These are phyloP conservation scores for Clivina fossor DNA, from an alignment of 2,888 invertebrate species.

Conservation along the genomic window DNA sequence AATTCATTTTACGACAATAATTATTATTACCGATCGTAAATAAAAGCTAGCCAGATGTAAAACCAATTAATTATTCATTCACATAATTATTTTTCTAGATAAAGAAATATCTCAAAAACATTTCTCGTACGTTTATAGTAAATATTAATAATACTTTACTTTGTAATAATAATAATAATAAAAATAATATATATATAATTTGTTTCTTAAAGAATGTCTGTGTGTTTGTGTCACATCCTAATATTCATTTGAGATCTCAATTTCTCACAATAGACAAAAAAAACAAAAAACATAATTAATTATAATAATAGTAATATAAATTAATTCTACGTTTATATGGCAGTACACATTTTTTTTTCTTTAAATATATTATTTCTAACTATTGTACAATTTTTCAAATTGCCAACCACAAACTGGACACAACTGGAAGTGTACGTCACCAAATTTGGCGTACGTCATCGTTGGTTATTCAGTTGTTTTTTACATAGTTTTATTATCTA, in stretches of 20 bases:
- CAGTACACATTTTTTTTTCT: no score
- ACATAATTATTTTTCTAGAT: conserved; percentile 4
- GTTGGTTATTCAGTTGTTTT: no score
- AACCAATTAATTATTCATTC: background rate
- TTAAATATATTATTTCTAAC: no score
- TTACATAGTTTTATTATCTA: no score
- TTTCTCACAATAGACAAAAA: conserved; percentile 23
- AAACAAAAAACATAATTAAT: background rate
- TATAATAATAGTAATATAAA: no score
- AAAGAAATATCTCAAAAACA: conserved; percentile 15
- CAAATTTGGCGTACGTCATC: no score
- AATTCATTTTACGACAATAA: no score
- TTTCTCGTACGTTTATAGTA: conserved; percentile 31
- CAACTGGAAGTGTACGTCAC: no score
- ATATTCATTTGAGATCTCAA: conserved; percentile 31
- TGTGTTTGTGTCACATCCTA: conserved; percentile 31
- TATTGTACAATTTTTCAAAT: no score
- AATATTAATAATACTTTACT: conserved; percentile 34
- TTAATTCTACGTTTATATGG: conserved; percentile 12
- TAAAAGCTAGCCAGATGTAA: conserved; percentile 31
- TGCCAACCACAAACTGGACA: no score
- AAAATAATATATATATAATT: no score
- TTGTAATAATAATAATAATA: conserved; percentile 33
- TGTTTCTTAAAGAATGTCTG: conserved; percentile 24
- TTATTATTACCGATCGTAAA: no score